phyloP scores from a whole-genome alignment of 1,140 invertebrate species.

The Megathymus violae region DNA sequence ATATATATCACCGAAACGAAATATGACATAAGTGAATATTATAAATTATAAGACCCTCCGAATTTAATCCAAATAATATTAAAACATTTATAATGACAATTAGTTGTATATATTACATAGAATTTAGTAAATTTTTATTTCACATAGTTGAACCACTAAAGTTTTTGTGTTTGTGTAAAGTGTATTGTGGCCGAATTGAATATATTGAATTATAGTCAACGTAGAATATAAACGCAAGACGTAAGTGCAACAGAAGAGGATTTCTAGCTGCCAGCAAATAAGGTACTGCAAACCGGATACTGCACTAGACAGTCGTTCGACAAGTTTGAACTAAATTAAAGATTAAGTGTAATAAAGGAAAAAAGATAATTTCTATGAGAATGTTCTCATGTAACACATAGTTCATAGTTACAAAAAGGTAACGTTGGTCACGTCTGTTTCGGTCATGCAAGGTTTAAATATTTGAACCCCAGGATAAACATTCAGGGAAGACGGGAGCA shows the following conservation, averaged over 20 bases:
- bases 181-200: conserved; percentile 64
- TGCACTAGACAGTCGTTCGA: conserved; percentile 65
- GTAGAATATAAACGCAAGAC: conserved; percentile 56
- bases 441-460: conserved; percentile 61
- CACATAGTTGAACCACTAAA: conserved; percentile 34
- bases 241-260: conserved; percentile 60
- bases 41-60: conserved; percentile 46
- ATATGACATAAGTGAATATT: conserved; percentile 45
- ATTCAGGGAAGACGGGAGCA: conserved; percentile 41
- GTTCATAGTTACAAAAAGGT: background rate
- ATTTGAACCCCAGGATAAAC: conserved; percentile 55
- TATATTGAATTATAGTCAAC: conserved; percentile 43
- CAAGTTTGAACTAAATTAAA: conserved; percentile 61
- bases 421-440: conserved; percentile 41
- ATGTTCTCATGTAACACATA: no score
- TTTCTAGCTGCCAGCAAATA: conserved; percentile 71
- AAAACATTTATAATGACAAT: conserved; percentile 27
- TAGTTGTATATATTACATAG: background rate
- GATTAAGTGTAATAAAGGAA: conserved; percentile 38
- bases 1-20: conserved; percentile 43
- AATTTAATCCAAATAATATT: conserved; percentile 3
- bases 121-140: conserved; percentile 18
- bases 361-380: conserved; percentile 31
- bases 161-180: conserved; percentile 68
- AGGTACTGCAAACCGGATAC: conserved; percentile 80